Evolutionary conservation across 2,113 vertebrate genomes (phyloP), one percentile per base, ranked within the genome.

Genomic region (Prietella phreatophila): DNA sequence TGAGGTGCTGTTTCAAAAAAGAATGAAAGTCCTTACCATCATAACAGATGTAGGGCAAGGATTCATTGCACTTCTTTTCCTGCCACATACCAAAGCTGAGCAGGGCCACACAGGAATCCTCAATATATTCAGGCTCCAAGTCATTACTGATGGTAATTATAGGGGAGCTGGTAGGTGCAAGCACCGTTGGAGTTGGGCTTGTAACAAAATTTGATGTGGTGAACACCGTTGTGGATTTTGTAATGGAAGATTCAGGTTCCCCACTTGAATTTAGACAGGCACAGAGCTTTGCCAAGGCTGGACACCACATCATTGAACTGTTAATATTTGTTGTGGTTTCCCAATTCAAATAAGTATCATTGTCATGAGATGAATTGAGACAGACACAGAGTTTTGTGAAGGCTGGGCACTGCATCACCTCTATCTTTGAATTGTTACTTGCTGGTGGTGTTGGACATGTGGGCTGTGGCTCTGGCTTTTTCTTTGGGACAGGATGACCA

Each of bases 41-140:
- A 87, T 94, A 95, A 75, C 95, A 96, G 82, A 96, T 91, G 84
- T 79, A 96, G 22, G 93, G 90, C 36, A 93, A 88, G 5, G 0
- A 22, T 1, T 92, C 76, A 8, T 7, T 84, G 87, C 95, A 95
- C 10, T 56, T 14, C 71, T 67, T 92, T 47, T 95, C 94, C 19
- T 93, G 47, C 95, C 95, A 96, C 27, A 94, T 73, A 30, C 95
- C 95, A 17, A 90, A 93, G 42, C 81, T 90, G 13, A 92, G 89
- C 89, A 94, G 82, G 73, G 86, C 91, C 86, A 95, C 93, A 39
- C 95, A 96, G 0, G 91, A 85, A 67, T 95, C 92, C 56, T 93
- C 92, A 0, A 93, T 89, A 53, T 92, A 92, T 7, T 87, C 81
- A 53, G 50, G n/a, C 14, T 87, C 86, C 20, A 76, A 42, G 3